Evolutionary conservation across 2,797 vertebrate genomes (phyloP).

Genomic region (Spatula clypeata): DNA sequence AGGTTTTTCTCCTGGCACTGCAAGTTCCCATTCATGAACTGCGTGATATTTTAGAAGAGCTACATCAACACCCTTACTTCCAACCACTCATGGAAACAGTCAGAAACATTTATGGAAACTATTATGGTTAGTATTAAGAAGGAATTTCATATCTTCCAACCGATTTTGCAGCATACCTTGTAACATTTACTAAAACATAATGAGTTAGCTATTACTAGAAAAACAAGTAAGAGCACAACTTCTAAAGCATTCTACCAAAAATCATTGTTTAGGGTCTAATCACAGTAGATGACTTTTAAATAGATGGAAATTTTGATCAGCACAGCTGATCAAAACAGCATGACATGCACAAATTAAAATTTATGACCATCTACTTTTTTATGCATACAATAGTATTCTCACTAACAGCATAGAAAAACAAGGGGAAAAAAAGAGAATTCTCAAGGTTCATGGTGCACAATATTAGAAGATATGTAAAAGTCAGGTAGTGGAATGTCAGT

Average conservation of each 20-base stretch:
- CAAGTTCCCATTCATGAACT: background rate
- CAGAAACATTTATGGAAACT: background rate
- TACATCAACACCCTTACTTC: background rate
- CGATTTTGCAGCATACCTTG: background rate
- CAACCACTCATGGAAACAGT: background rate
- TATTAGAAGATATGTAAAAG: background rate
- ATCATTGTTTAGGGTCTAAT: background rate
- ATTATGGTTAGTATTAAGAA: background rate
- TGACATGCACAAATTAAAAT: background rate
- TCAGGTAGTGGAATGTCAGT: background rate
- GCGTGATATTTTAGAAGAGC: background rate
- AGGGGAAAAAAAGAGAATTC: background rate
- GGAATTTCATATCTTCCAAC: background rate
- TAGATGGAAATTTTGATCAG: background rate
- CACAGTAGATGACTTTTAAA: background rate
- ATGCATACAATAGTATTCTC: background rate
- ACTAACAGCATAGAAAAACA: background rate
- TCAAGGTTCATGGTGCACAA: background rate
- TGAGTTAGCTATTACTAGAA: background rate
- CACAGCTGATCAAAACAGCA: background rate
- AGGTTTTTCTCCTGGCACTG: background rate
- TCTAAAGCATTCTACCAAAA: background rate
- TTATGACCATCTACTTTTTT: background rate
- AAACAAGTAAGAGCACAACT: conserved; percentile 20
- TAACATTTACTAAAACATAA: background rate